Evolutionary conservation across 2,113 vertebrate species (phyloP), one percentile per base, ranked within the genome.

Genomic region (pig (Sus scrofa)): DNA sequence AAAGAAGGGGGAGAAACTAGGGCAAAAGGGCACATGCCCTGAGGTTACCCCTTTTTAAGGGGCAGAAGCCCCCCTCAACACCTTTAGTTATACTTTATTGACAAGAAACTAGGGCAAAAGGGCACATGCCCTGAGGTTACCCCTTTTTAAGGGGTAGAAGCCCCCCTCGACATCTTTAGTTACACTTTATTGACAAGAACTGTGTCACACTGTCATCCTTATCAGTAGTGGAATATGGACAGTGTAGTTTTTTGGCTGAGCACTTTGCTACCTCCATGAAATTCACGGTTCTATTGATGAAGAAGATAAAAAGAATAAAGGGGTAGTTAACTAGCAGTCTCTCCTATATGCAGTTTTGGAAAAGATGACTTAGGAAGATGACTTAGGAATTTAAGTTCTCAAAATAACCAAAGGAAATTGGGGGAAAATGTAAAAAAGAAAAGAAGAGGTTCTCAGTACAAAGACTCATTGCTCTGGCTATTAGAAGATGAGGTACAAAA

Each of bases 381-480:
- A 71, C 92, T 54, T 92, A 14, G 19, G 15, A 82, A 77, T 67
- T 89, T 56, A 7, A 89, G 63, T 19, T 83, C 52, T 54, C n/a
- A 39, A 68, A 87, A 83, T 79, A 93, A 74, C 22, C 56, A 50
- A 89, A 96, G 65, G 24, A 83, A 92, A 73, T 65, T 39, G 56
- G 44, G 71, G 0, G 3, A 32, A 63, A 62, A 65, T 65, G 9
- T 79, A 26, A 71, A 92, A 84, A 79, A 65, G 60, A 75, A 52
- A 60, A 73, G 44, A 60, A 73, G 44, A 92, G 11, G 37, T 58
- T 92, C 37, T 89, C 73, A 54, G 19, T 52, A 67, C 63, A 71
- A 88, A 54, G 34, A 73, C 0, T 1, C 63, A 37, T 16, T 63
- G 27, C 27, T 82, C 62, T 86, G 63, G 3, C 70, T 44, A 63